phyloP scores from a whole-genome alignment of 2,797 vertebrate genomes.

The Todus mexicanus region DNA sequence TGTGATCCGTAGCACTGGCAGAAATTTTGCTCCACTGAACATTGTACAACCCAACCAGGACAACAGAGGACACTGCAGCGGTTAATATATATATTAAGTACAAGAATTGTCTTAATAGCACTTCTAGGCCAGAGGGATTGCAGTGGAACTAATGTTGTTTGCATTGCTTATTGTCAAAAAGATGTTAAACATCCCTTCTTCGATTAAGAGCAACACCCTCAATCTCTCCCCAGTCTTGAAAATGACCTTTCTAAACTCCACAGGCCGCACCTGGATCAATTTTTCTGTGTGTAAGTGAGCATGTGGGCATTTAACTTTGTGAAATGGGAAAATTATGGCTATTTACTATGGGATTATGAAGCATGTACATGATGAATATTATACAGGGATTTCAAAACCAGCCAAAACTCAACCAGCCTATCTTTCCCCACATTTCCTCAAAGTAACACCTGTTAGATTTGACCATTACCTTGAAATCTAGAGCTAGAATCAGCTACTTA shows the following conservation, averaged over 20 bases:
- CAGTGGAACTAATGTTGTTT: constrained; percentile 8
- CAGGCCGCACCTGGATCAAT: constrained; percentile 14
- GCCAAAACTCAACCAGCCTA: neutral
- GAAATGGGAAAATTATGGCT: constrained; percentile 21
- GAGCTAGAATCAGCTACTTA: neutral
- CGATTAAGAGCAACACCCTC: neutral
- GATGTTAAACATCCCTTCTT: constrained; percentile 7
- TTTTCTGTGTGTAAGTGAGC: neutral
- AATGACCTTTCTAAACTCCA: constrained; percentile 41
- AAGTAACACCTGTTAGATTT: neutral
- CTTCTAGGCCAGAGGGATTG: neutral
- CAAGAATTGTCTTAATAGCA: neutral
- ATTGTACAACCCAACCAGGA: neutral
- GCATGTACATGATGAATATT: neutral
- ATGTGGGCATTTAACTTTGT: constrained; percentile 4
- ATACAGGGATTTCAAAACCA: neutral
- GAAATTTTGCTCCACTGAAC: neutral
- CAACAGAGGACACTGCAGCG: neutral
- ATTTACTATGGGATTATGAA: constrained; percentile 5
- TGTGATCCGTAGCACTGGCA: neutral
- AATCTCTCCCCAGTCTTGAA: neutral
- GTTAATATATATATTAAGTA: neutral
- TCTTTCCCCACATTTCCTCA: neutral
- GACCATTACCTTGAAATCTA: neutral
- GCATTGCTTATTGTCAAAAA: constrained; percentile 23